phyloP scores from a whole-genome alignment of 2,888 invertebrate genomes.

The Athrips mouffetella region DNA sequence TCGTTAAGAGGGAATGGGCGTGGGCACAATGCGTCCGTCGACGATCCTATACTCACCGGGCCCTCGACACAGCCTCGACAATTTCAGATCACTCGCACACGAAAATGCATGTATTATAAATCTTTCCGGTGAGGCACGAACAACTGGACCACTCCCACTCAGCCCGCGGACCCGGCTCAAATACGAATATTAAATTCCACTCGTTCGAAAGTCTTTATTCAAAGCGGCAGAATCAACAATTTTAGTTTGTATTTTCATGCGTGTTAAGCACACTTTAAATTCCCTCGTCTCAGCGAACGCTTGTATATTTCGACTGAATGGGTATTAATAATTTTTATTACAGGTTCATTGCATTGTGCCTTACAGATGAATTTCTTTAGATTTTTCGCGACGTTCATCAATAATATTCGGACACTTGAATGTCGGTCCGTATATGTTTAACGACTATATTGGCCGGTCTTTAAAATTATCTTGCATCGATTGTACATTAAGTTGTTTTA shows the following conservation, averaged over 20 bases:
- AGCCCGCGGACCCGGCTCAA: slow-evolving; percentile 56
- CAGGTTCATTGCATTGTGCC: slow-evolving; percentile 67
- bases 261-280: slow-evolving; percentile 50
- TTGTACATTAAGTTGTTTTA: slow-evolving; percentile 48
- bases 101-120: slow-evolving; percentile 78
- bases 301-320: slow-evolving; percentile 55
- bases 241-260: slow-evolving; percentile 57
- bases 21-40: slow-evolving; percentile 59
- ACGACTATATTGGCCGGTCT: slow-evolving; percentile 57
- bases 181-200: slow-evolving; percentile 77
- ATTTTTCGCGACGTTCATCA: slow-evolving; percentile 68
- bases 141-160: slow-evolving; percentile 74
- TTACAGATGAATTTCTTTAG: slow-evolving; percentile 50
- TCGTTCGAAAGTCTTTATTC: slow-evolving; percentile 67
- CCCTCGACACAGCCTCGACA: slow-evolving; percentile 48
- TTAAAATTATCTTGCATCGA: slow-evolving; percentile 56
- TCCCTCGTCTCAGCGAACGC: slow-evolving; percentile 30
- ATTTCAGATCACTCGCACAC: slow-evolving; percentile 75
- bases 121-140: slow-evolving; percentile 77
- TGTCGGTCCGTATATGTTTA: slow-evolving; percentile 55
- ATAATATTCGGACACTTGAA: slow-evolving; percentile 72
- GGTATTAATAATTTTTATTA: slow-evolving; percentile 74
- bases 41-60: slow-evolving; percentile 30
- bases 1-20: slow-evolving; percentile 70
- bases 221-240: slow-evolving; percentile 49